Percentiles rank a stretch among this genome's conserved stretches.
Conservation (phyloP, 1,140 invertebrate species). For the Aphis craccivora region DNA sequence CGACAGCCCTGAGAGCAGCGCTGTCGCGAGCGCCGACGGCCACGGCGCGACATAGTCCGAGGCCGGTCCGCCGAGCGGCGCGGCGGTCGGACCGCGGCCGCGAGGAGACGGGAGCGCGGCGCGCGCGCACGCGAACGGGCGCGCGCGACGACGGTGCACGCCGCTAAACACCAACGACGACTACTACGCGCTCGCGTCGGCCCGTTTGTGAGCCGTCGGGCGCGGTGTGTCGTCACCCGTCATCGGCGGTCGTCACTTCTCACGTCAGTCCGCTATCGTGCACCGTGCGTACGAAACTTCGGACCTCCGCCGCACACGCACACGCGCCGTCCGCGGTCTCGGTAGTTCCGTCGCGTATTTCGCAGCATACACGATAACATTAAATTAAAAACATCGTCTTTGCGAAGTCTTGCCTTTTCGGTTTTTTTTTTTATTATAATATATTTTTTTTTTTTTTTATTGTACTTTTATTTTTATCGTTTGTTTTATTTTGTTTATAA, state of each 20-base stretch:
- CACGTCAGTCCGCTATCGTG: constrained; percentile 55
- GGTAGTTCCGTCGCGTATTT: constrained; percentile 5
- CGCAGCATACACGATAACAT: neutral
- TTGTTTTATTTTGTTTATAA: neutral
- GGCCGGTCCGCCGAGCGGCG: constrained; percentile 29
- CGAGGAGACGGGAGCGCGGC: constrained; percentile 1
- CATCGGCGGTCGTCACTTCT: constrained; percentile 56
- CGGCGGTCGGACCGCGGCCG: neutral
- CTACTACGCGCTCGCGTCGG: constrained; percentile 56
- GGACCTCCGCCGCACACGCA: neutral
- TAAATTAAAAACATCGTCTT: neutral
- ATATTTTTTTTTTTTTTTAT: no score
- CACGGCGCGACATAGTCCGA: neutral
- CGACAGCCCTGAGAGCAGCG: constrained; percentile 42
- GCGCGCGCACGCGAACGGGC: neutral
- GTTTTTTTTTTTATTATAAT: neutral
- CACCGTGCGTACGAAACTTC: constrained; percentile 49
- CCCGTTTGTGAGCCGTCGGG: constrained; percentile 53
- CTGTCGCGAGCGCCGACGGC: neutral
- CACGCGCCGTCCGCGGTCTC: neutral
- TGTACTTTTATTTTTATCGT: no score
- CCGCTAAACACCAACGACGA: constrained; percentile 38
- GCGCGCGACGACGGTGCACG: neutral
- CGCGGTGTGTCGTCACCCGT: constrained; percentile 51
- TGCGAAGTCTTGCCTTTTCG: neutral